Base-by-base conservation (phyloP, 1,140 invertebrate genomes). In the Bombus superbus region DNA sequence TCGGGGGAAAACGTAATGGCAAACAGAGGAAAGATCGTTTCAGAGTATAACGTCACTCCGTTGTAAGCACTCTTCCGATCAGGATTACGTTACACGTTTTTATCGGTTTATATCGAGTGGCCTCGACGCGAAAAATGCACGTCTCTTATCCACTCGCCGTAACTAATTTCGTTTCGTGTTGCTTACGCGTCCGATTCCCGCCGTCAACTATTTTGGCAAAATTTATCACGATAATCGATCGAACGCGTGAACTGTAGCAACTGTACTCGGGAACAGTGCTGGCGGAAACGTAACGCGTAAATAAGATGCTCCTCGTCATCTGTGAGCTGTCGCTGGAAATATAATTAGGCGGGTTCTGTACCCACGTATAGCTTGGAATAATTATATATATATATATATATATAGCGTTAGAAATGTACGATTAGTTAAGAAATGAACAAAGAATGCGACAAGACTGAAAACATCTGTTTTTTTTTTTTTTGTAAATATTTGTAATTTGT, bases 11-110 rank as follows among this genome's bases (percentile, higher is more conserved):
- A 42, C 32, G 59, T 69, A 44, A 59, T 38, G 62, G 11, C 25
- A 3, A 10, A 2, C 8, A 2, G n/a, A 64, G 59, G 59, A n/a
- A 38, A 68, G 66, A 88, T 22, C 28, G 47, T 80, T 76, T 75
- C 71, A 28, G 32, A 15, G 73, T 76, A 57, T 85, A 79, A 76
- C 38, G 76, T 88, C 88, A 88, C 86, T 47, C 38, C 71, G 75
- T 87, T 88, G 88, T 72, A 73, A 79, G 86, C 86, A 91, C 86
- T 92, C 83, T 80, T 66, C 87, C 92, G 90, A 92, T 92, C 88
- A 92, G 87, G 87, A 90, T 92, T 92, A 92, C 86, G 88, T 91
- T 92, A 88, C 92, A 86, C 59, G 81, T 59, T 84, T 89, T 92
- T 89, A 92, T 92, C 88, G 85, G 82, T 59, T 91, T 88, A 86